Base-by-base conservation (phyloP, 2,113 vertebrate species). In the Eublepharis macularius region DNA sequence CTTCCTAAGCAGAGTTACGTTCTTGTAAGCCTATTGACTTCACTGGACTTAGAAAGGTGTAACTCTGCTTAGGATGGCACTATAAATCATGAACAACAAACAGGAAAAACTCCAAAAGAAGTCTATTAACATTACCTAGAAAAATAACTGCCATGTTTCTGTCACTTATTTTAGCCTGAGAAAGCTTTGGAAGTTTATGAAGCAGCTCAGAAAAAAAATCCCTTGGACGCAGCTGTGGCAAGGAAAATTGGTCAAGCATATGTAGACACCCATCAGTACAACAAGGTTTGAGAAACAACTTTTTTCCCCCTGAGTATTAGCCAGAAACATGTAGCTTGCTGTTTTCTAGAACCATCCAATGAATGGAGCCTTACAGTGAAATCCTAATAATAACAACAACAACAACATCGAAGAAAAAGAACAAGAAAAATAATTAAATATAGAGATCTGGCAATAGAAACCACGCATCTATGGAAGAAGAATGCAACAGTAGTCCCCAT, bases 171-270 rank as follows among this genome's bases (percentile, higher is more conserved):
- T 57, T 83, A 97, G 97, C 96, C 97, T 1, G 96, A 97, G 75
- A 96, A 96, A 90, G 97, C 97, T 49, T 91, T 96, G 79, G 94
- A 96, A 78, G 94, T 95, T 29, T 97, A 96, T 11, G 93, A 96
- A 0, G 92, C 94, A 77, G 95, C 94, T 47, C 94, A 95, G 24
- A 93, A 91, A 29, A 96, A 93, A 87, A 95, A 96, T 76, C 94
- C 94, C 0, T 92, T 93, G 0, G 95, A 97, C 0, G 94, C 93
- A 74, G 79, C 88, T 1, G 90, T 97, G 89, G 87, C 94, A 74
- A 96, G 93, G 88, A 96, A 95, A 83, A 97, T 96, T 0, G 96
- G 97, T 32, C 95, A 95, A 39, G 96, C 96, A 1, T 94, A 96
- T 1, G 95, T 97, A 81, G 96, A 95, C 88, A 96, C 94, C 6